Evolutionary conservation across 2,888 invertebrate genomes (phyloP).

Genomic region (Pegoplata infirma): DNA sequence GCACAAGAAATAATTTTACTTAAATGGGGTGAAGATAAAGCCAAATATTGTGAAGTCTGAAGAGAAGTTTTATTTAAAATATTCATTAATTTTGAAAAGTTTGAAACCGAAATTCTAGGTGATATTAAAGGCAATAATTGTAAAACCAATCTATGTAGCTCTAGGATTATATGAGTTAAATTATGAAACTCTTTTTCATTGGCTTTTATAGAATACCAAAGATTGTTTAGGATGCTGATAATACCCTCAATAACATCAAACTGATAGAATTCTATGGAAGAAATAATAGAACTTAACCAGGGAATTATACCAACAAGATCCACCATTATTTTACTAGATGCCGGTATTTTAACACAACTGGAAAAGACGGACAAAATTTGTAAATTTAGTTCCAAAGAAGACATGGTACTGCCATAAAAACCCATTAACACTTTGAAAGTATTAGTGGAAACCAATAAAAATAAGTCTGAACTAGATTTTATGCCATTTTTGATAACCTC

Average conservation of each 20-base stretch:
- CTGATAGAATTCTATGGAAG: slow-evolving; percentile 74
- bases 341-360: slow-evolving; percentile 82
- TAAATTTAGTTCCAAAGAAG: slow-evolving; percentile 82
- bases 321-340: slow-evolving; percentile 83
- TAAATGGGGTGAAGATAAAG: slow-evolving; percentile 67
- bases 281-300: slow-evolving; percentile 81
- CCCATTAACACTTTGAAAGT: slow-evolving; percentile 88
- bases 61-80: slow-evolving; percentile 72
- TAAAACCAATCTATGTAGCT: slow-evolving; percentile 71
- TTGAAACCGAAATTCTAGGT: slow-evolving; percentile 70
- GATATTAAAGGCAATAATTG: slow-evolving; percentile 72
- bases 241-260: slow-evolving; percentile 77
- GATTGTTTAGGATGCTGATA: slow-evolving; percentile 75
- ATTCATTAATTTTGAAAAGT: slow-evolving; percentile 73
- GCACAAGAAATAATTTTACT: slow-evolving; percentile 71
- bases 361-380: slow-evolving; percentile 83
- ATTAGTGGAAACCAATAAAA: slow-evolving; percentile 85
- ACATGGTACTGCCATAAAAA: slow-evolving; percentile 82
- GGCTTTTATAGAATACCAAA: slow-evolving; percentile 75
- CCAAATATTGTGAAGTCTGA: slow-evolving; percentile 60
- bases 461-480: slow-evolving; percentile 86
- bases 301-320: slow-evolving; percentile 85
- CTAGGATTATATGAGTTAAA: slow-evolving; percentile 68
- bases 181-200: slow-evolving; percentile 70
- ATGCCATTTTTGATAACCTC: slow-evolving; percentile 87